Conservation (phyloP, 2,113 vertebrate species). For the Lophochroa leadbeateri region DNA sequence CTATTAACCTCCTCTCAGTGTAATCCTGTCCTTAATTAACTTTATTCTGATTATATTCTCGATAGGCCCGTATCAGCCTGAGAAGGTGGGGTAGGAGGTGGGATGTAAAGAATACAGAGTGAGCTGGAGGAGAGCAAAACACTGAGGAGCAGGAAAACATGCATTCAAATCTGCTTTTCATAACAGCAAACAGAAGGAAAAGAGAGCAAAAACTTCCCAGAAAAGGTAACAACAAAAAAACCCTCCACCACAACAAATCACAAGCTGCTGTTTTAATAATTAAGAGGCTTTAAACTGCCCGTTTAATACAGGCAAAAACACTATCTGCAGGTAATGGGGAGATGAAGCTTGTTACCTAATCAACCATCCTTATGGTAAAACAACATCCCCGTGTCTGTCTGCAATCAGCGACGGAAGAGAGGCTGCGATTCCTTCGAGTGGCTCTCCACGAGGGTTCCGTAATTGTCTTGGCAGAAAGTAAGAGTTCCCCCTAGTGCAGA, state of each 20-base stretch:
- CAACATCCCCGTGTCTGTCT: not conserved
- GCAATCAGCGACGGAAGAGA: constrained; percentile 28
- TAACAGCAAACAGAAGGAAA: not conserved
- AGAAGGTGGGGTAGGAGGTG: not conserved
- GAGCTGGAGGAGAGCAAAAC: not conserved
- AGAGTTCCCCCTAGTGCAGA: constrained; percentile 72
- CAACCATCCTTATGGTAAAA: not conserved
- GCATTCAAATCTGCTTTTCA: accelerated
- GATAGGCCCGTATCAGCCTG: not conserved
- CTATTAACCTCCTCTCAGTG: constrained; percentile 9
- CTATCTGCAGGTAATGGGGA: not conserved
- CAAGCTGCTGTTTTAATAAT: not conserved
- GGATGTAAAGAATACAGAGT: not conserved
- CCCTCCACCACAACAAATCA: not conserved
- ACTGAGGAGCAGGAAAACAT: not conserved
- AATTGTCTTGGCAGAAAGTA: constrained; percentile 72
- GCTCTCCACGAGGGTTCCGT: constrained; percentile 59
- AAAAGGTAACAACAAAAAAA: not conserved
- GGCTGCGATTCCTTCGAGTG: constrained; percentile 63
- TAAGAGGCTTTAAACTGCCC: not conserved
- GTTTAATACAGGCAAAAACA: not conserved
- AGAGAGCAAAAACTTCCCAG: not conserved
- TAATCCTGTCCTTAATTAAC: constrained; percentile 45
- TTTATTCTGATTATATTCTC: constrained; percentile 29
- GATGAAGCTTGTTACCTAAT: not conserved